These are phyloP conservation scores for Synanthedon andrenaeformis DNA, from an alignment of 2,888 invertebrate genomes.

Conservation along the genomic window DNA sequence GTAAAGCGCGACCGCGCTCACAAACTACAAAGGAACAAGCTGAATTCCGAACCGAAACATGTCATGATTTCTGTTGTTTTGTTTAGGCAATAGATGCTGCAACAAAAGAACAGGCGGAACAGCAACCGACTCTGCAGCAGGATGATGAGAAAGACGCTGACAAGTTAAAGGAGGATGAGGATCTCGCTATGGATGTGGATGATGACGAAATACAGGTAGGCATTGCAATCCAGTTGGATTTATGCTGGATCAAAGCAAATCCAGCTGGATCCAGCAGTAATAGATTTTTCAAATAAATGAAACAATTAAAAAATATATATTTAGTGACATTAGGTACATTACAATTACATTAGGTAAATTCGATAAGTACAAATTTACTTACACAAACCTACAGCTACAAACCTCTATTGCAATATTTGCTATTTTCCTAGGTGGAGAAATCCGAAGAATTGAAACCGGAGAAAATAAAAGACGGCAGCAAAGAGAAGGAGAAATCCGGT, in stretches of 20 bases:
- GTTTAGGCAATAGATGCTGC: conserved; percentile 76
- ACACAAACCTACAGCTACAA: no score
- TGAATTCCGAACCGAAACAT: not conserved
- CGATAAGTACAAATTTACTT: no score
- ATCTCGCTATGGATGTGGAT: conserved; percentile 64
- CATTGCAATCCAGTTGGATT: not conserved
- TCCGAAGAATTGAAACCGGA: conserved; percentile 52
- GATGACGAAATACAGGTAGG: conserved; percentile 50
- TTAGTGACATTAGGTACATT: no score
- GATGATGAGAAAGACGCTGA: conserved; percentile 70
- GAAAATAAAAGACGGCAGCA: conserved; percentile 45
- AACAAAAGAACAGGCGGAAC: conserved; percentile 85
- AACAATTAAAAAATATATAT: no score
- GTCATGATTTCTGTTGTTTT: not conserved
- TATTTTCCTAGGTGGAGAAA: conserved; percentile 38
- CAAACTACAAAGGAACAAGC: no score
- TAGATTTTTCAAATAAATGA: not conserved
- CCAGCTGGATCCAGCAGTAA: not conserved
- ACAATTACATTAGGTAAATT: no score
- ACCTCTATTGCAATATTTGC: no score
- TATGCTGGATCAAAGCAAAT: conserved; percentile 1
- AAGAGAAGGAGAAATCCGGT: conserved; percentile 53
- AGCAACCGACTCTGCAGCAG: conserved; percentile 73
- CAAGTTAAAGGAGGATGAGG: conserved; percentile 68
- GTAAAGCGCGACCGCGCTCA: no score